phyloP scores from a whole-genome alignment of 2,113 vertebrate species.

The Lucifuga dentata region DNA sequence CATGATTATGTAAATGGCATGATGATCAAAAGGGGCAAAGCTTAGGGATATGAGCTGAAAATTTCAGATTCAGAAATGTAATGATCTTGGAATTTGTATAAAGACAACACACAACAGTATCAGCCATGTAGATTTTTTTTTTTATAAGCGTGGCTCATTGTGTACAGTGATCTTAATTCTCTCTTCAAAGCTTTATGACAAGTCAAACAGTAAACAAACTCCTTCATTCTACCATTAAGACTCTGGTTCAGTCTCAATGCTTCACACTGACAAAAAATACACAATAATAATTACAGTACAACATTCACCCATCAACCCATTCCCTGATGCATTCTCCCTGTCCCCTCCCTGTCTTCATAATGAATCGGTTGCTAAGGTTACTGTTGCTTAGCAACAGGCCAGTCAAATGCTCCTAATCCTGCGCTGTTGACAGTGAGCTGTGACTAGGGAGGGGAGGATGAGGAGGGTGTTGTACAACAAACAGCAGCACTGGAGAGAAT shows the following conservation, averaged over 20 bases:
- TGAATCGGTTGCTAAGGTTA: constrained; percentile 80
- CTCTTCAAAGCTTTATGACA: constrained; percentile 14
- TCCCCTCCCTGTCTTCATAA: constrained; percentile 84
- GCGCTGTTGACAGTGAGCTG: constrained; percentile 85
- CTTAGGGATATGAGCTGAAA: neutral
- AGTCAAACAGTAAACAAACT: constrained; percentile 20
- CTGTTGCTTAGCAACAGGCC: constrained; percentile 84
- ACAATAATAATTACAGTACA: constrained; percentile 72
- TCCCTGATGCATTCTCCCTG: constrained; percentile 78
- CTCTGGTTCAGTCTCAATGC: constrained; percentile 31
- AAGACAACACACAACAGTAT: neutral
- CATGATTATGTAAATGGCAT: neutral
- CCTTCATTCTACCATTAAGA: neutral
- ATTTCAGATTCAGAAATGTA: too few species aligned
- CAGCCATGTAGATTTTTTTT: neutral
- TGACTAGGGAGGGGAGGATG: constrained; percentile 74
- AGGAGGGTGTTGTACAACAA: constrained; percentile 44
- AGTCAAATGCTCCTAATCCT: constrained; percentile 87
- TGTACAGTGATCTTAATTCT: neutral
- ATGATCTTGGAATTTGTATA: too few species aligned
- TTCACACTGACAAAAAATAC: constrained; percentile 48
- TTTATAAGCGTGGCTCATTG: neutral
- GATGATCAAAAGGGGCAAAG: neutral
- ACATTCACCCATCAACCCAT: constrained; percentile 74
- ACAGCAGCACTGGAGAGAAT: constrained; percentile 53